phyloP scores from a whole-genome alignment of 2,888 invertebrate species.

The Drosophila fungiperda region DNA sequence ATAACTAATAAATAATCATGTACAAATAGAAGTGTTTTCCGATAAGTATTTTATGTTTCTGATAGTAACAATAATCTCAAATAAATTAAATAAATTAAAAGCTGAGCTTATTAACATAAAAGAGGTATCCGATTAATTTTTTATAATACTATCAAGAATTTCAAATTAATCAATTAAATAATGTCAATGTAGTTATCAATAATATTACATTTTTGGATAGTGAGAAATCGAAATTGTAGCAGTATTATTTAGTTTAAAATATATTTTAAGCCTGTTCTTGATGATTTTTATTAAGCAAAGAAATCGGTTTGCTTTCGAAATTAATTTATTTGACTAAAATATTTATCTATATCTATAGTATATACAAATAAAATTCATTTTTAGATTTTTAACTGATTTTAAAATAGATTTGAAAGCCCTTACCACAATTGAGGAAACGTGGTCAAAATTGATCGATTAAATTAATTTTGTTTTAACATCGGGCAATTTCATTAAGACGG shows the following conservation, averaged over 20 bases:
- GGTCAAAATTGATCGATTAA: background rate
- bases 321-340: background rate
- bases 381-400: background rate
- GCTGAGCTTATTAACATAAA: background rate
- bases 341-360: accelerated
- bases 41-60: background rate
- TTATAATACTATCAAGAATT: background rate
- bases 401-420: background rate
- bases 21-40: background rate
- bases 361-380: background rate
- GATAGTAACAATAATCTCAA: background rate
- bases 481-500: constrained; percentile 39
- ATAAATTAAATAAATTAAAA: background rate
- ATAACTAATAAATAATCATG: background rate
- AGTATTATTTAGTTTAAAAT: background rate
- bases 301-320: background rate
- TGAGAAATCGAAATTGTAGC: background rate
- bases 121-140: background rate
- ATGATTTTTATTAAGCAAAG: background rate
- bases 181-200: background rate
- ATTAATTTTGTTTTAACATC: constrained; percentile 8
- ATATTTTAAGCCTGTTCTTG: background rate
- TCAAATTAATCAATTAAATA: background rate
- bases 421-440: background rate
- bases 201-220: background rate